Conservation (phyloP, 2,888 invertebrate species). For the Ceratothoa steindachneri region DNA sequence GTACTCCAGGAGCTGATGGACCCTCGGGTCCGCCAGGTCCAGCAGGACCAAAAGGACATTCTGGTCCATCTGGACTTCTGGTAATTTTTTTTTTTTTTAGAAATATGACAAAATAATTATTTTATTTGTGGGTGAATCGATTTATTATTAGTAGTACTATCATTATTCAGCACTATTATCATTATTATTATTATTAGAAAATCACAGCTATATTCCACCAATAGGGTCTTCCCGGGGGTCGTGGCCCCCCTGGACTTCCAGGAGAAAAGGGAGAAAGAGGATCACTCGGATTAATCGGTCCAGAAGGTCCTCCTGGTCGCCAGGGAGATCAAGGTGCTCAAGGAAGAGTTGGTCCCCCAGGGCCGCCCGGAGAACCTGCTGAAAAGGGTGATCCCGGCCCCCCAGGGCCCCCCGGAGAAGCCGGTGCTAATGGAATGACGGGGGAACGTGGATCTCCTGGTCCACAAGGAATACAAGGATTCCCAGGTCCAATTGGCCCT, state of each 20-base stretch:
- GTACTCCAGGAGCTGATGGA: slow-evolving; percentile 67
- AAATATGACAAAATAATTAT: too few species aligned
- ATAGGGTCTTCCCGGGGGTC: slow-evolving; percentile 64
- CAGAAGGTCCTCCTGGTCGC: slow-evolving; percentile 71
- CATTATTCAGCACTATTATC: too few species aligned
- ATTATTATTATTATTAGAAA: too few species aligned
- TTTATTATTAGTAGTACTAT: too few species aligned
- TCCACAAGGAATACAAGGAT: slow-evolving; percentile 62
- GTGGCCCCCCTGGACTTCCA: slow-evolving; percentile 64
- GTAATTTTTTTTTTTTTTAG: slow-evolving; percentile 52
- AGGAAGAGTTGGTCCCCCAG: slow-evolving; percentile 69
- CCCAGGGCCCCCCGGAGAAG: slow-evolving; percentile 60
- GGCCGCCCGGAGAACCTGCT: slow-evolving; percentile 75
- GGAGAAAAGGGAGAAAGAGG: slow-evolving; percentile 76
- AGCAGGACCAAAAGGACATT: slow-evolving; percentile 65
- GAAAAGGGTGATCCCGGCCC: slow-evolving; percentile 69
- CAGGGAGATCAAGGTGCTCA: slow-evolving; percentile 73
- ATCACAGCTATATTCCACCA: too few species aligned
- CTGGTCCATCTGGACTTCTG: slow-evolving; percentile 66
- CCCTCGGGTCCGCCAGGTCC: slow-evolving; percentile 64
- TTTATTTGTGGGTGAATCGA: too few species aligned
- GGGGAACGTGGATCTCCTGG: slow-evolving; percentile 73
- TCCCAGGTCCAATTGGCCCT: slow-evolving; percentile 63
- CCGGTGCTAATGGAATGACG: slow-evolving; percentile 67
- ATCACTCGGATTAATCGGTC: slow-evolving; percentile 64